Base-by-base conservation (phyloP, 2,113 vertebrate species). In the Neodon shergylaensis region DNA sequence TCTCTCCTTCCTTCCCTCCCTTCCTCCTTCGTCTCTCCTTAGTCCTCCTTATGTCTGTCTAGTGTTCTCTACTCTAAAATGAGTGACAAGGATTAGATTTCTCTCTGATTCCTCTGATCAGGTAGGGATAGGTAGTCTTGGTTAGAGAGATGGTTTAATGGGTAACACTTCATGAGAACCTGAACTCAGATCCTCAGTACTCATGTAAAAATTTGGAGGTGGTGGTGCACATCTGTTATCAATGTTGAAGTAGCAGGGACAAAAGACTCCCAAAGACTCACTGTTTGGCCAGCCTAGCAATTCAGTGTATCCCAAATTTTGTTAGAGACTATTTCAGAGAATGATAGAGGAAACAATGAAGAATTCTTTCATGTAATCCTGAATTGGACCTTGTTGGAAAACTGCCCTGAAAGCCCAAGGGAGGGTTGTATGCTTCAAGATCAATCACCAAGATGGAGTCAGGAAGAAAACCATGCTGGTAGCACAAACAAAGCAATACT, bases 401-500 rank as follows among this genome's bases (percentile, higher is more conserved):
- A 52, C 3, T 28, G 17, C 7, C 31, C 26, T 24, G 22, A 21
- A 36, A 88, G 22, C 26, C 47, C 5, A 3, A 85, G 17, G 33
- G 72, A 74, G 52, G 33, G 28, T 84, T 78, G 33, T n/a, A 10
- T 44, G 33, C 39, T 70, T 85, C 47, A 17, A 76, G 52, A 44
- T 73, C 24, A 68, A 52, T 81, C 39, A 68, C 28, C 95, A 73
- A 52, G 13, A 13, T n/a, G 9, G 65, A 85, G 7, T 85, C n/a
- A 79, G 74, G 47, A 93, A 33, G 22, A 74, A 88, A 88, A 42
- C 14, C 42, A 44, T 52, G 19, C 39, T 65, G 84, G 44, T 66
- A 81, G 39, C 54, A 72, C 72, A 92, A 92, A 72, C 42, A 92
- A 92, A 93, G 77, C 11, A 77, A 36, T 14, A n/a, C 36, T 77